phyloP scores from a whole-genome alignment of 2,888 invertebrate genomes.

The Camponotus fellah region DNA sequence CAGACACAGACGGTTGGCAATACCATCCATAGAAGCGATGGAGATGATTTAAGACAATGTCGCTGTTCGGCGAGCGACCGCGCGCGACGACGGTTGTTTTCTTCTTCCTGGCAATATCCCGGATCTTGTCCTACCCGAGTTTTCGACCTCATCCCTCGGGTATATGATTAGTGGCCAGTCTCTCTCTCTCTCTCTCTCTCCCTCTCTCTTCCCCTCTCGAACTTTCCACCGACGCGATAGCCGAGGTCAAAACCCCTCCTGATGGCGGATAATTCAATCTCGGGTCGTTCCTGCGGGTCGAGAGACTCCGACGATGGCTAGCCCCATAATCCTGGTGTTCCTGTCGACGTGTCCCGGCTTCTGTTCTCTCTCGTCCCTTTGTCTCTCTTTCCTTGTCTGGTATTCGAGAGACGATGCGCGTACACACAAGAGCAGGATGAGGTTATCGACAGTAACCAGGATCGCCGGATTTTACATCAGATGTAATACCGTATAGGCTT shows the following conservation, averaged over 20 bases:
- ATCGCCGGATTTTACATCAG: constrained; percentile 78
- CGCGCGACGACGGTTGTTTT: constrained; percentile 68
- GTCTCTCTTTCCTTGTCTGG: constrained; percentile 64
- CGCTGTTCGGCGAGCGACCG: constrained; percentile 65
- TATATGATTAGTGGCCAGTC: constrained; percentile 76
- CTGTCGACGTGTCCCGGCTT: constrained; percentile 61
- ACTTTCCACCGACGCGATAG: constrained; percentile 72
- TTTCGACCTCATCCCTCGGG: constrained; percentile 62
- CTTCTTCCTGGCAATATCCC: constrained; percentile 74
- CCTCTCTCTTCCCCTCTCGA: constrained; percentile 61
- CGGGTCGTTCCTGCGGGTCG: constrained; percentile 70
- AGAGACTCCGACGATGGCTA: constrained; percentile 69
- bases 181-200: constrained; percentile 49
- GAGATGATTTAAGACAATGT: constrained; percentile 77
- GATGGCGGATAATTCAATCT: constrained; percentile 82
- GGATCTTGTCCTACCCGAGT: constrained; percentile 63
- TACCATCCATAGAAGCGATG: constrained; percentile 62
- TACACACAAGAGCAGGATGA: constrained; percentile 55
- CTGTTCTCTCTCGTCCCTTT: constrained; percentile 65
- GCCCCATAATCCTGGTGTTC: constrained; percentile 70
- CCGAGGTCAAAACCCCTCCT: constrained; percentile 74
- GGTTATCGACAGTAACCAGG: constrained; percentile 81
- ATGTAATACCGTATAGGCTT: constrained; percentile 78
- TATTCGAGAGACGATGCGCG: constrained; percentile 41
- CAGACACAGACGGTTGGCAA: constrained; percentile 50